Percentiles rank a stretch among this genome's conserved stretches.
Evolutionary conservation across 2,888 invertebrate genomes (phyloP).

Genomic region (Cryptus armator): DNA sequence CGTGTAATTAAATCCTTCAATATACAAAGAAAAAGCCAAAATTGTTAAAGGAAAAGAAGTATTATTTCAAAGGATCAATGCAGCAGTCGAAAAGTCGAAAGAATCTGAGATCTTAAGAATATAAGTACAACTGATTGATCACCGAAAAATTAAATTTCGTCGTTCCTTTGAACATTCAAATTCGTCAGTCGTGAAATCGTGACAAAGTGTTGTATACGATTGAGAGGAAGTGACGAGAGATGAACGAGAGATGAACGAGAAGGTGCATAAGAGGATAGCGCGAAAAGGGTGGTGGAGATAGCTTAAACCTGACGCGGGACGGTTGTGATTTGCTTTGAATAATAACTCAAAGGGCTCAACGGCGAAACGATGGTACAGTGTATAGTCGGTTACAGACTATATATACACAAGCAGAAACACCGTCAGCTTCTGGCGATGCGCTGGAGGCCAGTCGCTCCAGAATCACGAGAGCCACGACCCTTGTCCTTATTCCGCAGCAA

Average conservation of each 20-base stretch:
- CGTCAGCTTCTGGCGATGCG: conserved; percentile 27
- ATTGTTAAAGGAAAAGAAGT: too few relatives aligned
- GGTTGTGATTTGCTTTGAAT: conserved; percentile 83
- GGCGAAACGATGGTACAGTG: background rate
- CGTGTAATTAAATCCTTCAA: background rate
- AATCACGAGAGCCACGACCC: conserved; percentile 35
- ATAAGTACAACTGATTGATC: background rate
- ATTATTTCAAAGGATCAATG: background rate
- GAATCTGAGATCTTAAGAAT: background rate
- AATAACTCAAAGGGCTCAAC: conserved; percentile 81
- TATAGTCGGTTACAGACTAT: background rate
- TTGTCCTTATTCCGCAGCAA: conserved; percentile 69
- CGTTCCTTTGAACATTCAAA: background rate
- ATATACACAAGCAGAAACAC: conserved; percentile 13
- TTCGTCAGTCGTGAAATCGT: conserved; percentile 45
- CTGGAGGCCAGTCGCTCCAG: conserved; percentile 21
- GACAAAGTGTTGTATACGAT: conserved; percentile 1
- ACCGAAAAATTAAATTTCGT: conserved; percentile 18
- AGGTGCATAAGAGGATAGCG: conserved; percentile 25
- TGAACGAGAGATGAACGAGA: background rate
- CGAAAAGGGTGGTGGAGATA: conserved; percentile 28
- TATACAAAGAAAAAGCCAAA: too few relatives aligned
- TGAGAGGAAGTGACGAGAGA: conserved; percentile 6
- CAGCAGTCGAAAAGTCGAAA: background rate
- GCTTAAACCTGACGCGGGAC: conserved; percentile 73